These are phyloP conservation scores for Alauda arvensis DNA, from an alignment of 2,797 vertebrate genomes.

Conservation along the genomic window DNA sequence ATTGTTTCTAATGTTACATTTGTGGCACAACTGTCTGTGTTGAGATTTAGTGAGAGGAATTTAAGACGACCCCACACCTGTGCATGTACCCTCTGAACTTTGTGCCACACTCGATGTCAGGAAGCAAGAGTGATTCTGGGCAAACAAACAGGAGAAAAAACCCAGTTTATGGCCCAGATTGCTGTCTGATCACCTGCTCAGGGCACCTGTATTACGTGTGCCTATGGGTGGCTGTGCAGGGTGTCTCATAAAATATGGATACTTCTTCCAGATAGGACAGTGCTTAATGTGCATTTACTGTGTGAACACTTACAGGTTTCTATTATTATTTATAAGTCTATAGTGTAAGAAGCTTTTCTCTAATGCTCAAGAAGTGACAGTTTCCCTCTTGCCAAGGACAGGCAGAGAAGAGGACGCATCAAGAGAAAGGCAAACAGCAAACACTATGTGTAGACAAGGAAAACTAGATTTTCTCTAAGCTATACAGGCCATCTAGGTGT, in stretches of 20 bases:
- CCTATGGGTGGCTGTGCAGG: background rate
- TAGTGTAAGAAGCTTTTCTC: background rate
- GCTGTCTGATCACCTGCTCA: background rate
- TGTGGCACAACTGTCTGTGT: background rate
- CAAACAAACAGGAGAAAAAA: background rate
- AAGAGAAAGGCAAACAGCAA: background rate
- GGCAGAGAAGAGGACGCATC: background rate
- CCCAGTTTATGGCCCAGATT: background rate
- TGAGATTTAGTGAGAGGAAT: background rate
- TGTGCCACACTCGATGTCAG: rapidly evolving
- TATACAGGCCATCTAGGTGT: background rate
- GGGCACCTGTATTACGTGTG: background rate
- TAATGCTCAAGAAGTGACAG: background rate
- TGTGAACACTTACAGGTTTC: constrained; percentile 23
- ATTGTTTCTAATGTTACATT: background rate
- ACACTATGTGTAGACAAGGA: background rate
- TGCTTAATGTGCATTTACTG: constrained; percentile 23
- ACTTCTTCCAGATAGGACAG: background rate
- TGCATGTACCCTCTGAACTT: background rate
- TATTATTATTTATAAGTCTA: constrained; percentile 54
- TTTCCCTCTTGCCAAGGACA: background rate
- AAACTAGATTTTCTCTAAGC: background rate
- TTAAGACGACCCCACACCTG: rapidly evolving
- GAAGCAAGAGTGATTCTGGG: background rate
- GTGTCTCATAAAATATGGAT: constrained; percentile 47